Percentiles rank a stretch among this genome's conserved stretches.
These are phyloP conservation scores for Halocynthia roretzi DNA, from an alignment of 23 tunicate genomes.

Conservation along the genomic window DNA sequence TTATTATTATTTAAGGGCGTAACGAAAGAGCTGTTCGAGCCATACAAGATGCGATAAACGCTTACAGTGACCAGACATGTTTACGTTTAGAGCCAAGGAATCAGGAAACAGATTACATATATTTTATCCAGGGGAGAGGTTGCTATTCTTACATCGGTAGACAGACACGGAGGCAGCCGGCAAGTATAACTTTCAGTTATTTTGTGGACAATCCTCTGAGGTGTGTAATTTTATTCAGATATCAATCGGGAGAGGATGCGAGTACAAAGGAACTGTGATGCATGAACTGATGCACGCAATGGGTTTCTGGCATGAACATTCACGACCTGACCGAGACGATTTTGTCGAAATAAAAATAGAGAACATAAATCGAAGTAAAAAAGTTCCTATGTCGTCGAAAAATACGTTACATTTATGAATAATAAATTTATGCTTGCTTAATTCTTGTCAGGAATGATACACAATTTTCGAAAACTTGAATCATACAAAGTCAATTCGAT, in stretches of 20 bases:
- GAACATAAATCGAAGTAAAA: slow-evolving; percentile 2
- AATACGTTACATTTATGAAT: too few relatives aligned
- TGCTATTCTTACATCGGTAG: slow-evolving; percentile 52
- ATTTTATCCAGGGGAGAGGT: slow-evolving; percentile 34
- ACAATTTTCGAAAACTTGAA: slow-evolving; percentile 24
- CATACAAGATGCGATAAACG: slow-evolving; percentile 19
- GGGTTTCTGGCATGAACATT: slow-evolving; percentile 29
- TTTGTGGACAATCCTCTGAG: neutral
- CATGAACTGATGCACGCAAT: slow-evolving; percentile 35
- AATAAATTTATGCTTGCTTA: too few relatives aligned
- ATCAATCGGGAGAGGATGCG: slow-evolving; percentile 22
- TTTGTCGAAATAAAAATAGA: slow-evolving; percentile 6
- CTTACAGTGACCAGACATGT: slow-evolving; percentile 31
- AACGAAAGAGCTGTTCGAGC: slow-evolving; percentile 24
- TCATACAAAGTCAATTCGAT: slow-evolving; percentile 8
- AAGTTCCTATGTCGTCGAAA: too few relatives aligned
- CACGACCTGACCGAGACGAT: slow-evolving; percentile 23
- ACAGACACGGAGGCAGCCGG: slow-evolving; percentile 9
- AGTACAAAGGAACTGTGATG: slow-evolving; percentile 6
- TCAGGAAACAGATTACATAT: slow-evolving; percentile 34
- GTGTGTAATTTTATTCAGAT: neutral
- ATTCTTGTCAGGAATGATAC: slow-evolving; percentile 5
- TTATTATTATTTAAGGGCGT: neutral
- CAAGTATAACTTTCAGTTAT: neutral
- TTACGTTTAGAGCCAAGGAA: slow-evolving; percentile 28